Evolutionary conservation across 2,113 vertebrate species (phyloP).

Genomic region (Hyaena hyaena): DNA sequence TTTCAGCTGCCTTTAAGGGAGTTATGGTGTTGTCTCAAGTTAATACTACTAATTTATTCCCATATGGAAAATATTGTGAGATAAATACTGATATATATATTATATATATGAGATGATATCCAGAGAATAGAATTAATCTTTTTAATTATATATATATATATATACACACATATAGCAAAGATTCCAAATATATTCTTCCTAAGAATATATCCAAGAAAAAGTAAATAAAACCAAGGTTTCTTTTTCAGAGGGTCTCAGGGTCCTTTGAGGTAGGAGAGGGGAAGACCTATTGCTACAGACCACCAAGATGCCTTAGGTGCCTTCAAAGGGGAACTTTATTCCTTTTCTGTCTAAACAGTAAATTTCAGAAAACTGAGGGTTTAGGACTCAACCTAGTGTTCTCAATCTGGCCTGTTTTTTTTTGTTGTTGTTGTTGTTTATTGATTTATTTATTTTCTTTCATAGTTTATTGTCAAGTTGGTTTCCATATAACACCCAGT

Average conservation of each 20-base stretch:
- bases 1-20: neutral
- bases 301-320: neutral
- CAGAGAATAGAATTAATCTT: no score
- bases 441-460: no score
- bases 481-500: no score
- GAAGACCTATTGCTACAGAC: neutral
- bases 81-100: neutral
- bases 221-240: slow-evolving; percentile 16
- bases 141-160: neutral
- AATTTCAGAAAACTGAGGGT: neutral
- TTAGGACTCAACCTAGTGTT: neutral
- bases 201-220: slow-evolving; percentile 31
- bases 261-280: neutral
- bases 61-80: neutral
- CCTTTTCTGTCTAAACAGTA: neutral
- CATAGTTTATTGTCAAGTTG: no score
- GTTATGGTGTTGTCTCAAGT: neutral
- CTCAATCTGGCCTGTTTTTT: neutral
- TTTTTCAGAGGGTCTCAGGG: neutral
- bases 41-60: neutral
- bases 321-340: neutral
- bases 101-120: neutral
- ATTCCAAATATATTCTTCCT: no score
- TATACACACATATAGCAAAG: no score
- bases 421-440: no score